A percentile compares a stretch with the other conserved stretches of the same genome.
Evolutionary conservation across 2,888 invertebrate species (phyloP).

Genomic region (Pasiphila rectangulata): DNA sequence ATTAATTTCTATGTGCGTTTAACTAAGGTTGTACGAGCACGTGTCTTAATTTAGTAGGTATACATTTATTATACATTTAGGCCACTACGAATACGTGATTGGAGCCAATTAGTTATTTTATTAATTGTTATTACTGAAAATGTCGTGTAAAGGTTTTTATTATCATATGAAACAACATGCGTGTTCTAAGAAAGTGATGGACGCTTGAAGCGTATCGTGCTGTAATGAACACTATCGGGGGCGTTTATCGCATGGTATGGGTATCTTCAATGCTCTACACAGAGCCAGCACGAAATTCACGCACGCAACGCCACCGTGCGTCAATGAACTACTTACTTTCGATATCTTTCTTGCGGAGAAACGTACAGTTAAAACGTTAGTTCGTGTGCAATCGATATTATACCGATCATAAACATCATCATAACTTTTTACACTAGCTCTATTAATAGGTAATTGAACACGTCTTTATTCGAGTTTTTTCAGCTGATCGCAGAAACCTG

Average conservation of each 20-base stretch:
- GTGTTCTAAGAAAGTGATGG: conserved; percentile 45
- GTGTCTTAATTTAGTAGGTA: too few relatives aligned
- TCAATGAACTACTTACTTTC: conserved; percentile 26
- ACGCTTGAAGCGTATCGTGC: conserved; percentile 37
- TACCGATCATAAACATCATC: not conserved
- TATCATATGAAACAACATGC: conserved; percentile 32
- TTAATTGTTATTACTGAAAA: too few relatives aligned
- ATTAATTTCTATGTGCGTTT: too few relatives aligned
- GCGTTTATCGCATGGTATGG: conserved; percentile 41
- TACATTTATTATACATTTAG: too few relatives aligned
- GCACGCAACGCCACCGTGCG: conserved; percentile 40
- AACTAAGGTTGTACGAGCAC: too few relatives aligned
- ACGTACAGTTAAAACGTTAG: not conserved
- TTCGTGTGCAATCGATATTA: not conserved
- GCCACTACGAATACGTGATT: too few relatives aligned
- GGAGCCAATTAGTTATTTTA: too few relatives aligned
- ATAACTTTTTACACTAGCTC: too few relatives aligned
- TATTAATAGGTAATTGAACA: too few relatives aligned
- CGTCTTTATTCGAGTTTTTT: too few relatives aligned
- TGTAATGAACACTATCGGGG: conserved; percentile 38
- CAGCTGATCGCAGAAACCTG: too few relatives aligned
- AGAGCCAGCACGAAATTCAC: conserved; percentile 33
- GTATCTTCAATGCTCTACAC: conserved; percentile 25
- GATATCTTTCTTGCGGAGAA: conserved; percentile 34
- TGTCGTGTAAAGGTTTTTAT: not conserved